phyloP scores from a whole-genome alignment of 2,888 invertebrate species.

The Phengaris alcon region DNA sequence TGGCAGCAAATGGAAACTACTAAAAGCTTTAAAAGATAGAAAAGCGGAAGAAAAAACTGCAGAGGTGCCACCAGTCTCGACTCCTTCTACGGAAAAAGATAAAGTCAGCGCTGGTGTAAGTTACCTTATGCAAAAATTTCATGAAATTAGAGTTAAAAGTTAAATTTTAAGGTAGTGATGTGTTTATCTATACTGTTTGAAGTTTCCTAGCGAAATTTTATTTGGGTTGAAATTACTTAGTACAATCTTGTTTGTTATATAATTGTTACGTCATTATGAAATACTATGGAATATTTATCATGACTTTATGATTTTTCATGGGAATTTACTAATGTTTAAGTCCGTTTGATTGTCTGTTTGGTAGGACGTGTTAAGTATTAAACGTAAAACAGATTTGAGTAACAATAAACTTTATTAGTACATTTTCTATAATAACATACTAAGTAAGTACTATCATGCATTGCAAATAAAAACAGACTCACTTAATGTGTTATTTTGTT shows the following conservation, averaged over 20 bases:
- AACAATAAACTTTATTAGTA: conserved; percentile 2
- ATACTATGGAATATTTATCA: not conserved
- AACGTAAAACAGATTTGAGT: not conserved
- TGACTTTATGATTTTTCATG: not conserved
- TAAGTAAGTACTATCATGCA: not conserved
- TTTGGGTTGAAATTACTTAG: not conserved
- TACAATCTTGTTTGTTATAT: not conserved
- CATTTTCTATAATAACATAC: not conserved
- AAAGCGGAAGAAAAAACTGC: conserved; percentile 92
- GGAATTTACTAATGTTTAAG: not conserved
- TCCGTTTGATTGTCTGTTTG: not conserved
- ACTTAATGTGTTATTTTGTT: not conserved
- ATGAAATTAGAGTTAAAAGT: conserved; percentile 83
- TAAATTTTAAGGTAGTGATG: conserved; percentile 48
- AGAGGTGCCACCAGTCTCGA: conserved; percentile 82
- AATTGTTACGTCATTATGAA: not conserved
- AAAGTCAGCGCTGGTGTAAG: conserved; percentile 86
- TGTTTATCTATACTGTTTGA: not conserved
- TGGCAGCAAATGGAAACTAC: conserved; percentile 93
- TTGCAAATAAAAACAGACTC: not conserved
- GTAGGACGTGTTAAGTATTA: not conserved
- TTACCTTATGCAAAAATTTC: conserved; percentile 82
- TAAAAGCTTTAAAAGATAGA: conserved; percentile 92
- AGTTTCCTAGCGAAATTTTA: not conserved
- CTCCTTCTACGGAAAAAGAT: conserved; percentile 80